Conservation (phyloP, 2,888 invertebrate genomes). For the Rosalia funebris region DNA sequence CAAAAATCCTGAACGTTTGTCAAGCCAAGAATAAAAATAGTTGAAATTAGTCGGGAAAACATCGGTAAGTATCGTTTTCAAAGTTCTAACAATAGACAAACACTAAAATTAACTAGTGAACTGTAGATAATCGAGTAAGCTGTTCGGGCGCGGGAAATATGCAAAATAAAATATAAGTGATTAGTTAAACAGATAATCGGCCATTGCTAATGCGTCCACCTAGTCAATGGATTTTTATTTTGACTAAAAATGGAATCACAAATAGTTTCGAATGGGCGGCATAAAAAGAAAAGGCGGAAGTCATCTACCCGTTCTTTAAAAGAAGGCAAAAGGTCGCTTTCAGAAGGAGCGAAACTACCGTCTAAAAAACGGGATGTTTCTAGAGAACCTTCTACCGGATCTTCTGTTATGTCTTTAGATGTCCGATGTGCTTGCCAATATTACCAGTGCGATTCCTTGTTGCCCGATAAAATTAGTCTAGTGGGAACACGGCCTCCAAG, state of each 20-base stretch:
- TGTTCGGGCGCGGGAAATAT: conserved; percentile 34
- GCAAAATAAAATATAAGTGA: conserved; percentile 41
- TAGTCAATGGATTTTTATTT: conserved; percentile 7
- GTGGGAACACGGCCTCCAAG: conserved; percentile 65
- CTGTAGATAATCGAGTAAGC: conserved; percentile 52
- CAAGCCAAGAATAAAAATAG: conserved; percentile 47
- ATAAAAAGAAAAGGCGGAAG: conserved; percentile 15
- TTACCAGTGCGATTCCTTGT: conserved; percentile 81
- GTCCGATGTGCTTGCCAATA: conserved; percentile 89
- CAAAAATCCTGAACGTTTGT: conserved; percentile 23
- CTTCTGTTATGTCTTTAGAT: conserved; percentile 74
- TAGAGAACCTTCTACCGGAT: conserved; percentile 75
- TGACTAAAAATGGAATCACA: conserved; percentile 33
- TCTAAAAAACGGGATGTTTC: conserved; percentile 73
- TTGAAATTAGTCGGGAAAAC: conserved; percentile 39
- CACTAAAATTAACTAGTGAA: conserved; percentile 60
- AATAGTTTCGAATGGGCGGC: conserved; percentile 13
- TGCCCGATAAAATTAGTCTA: conserved; percentile 71
- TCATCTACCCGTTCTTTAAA: conserved; percentile 30
- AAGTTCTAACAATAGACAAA: conserved; percentile 55
- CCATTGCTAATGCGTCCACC: not conserved
- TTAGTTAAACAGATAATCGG: not conserved
- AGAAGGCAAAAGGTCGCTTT: conserved; percentile 69
- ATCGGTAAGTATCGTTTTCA: conserved; percentile 53
- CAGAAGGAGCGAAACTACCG: conserved; percentile 73